Conservation (phyloP, 2,797 vertebrate genomes). For the Sebastiscus tertius region DNA sequence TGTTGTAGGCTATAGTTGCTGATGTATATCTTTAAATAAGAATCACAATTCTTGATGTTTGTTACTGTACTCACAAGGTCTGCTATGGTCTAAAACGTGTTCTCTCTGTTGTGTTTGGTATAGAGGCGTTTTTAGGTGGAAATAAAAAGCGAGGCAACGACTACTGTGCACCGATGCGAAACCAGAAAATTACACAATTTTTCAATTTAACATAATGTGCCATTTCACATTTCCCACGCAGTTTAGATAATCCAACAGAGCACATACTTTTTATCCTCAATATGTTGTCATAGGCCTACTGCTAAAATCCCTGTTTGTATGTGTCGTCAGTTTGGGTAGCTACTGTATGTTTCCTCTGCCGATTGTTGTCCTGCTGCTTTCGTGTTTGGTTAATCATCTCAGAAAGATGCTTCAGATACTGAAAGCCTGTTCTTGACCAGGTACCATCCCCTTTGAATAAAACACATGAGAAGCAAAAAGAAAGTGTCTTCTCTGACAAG, state of each 20-base stretch:
- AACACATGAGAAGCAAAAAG: neutral
- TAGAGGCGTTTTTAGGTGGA: neutral
- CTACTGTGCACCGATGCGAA: no score
- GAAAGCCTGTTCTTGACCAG: neutral
- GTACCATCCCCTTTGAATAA: neutral
- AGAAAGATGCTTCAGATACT: no score
- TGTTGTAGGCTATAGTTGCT: neutral
- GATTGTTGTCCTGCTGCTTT: neutral
- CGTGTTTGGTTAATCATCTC: neutral
- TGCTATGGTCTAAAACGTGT: neutral
- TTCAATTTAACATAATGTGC: neutral
- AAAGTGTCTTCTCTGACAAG: no score
- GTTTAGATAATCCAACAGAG: neutral
- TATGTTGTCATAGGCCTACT: neutral
- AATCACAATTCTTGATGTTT: neutral
- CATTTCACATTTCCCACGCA: neutral
- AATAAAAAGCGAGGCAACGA: neutral
- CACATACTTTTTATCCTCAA: neutral
- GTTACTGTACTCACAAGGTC: neutral
- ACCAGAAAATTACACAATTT: no score
- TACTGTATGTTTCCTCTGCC: neutral
- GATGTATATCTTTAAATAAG: neutral
- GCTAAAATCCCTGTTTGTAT: neutral
- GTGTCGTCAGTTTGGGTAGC: neutral
- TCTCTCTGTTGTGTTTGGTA: neutral